Evolutionary conservation across 2,888 invertebrate species (phyloP).

Genomic region (Gari tellinella): DNA sequence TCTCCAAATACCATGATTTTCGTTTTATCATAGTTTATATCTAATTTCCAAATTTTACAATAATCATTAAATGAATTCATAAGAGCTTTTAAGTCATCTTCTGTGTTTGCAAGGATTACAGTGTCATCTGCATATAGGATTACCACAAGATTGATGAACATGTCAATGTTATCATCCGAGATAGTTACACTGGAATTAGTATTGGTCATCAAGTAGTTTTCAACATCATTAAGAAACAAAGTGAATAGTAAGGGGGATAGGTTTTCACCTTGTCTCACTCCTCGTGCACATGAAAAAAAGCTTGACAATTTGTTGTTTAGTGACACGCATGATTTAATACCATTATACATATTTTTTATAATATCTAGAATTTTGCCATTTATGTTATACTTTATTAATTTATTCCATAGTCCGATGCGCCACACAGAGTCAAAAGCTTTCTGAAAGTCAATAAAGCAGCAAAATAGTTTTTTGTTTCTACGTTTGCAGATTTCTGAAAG

Average conservation of each 20-base stretch:
- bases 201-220: background rate
- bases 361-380: slow-evolving; percentile 1
- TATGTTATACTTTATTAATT: background rate
- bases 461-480: slow-evolving; percentile 26
- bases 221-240: slow-evolving; percentile 10
- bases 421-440: slow-evolving; percentile 26
- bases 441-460: slow-evolving; percentile 25
- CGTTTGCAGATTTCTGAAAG: slow-evolving; percentile 16
- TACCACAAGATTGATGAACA: slow-evolving; percentile 1
- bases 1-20: slow-evolving; percentile 13
- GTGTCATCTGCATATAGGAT: slow-evolving; percentile 19
- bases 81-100: background rate
- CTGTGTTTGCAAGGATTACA: background rate
- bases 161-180: too few species aligned
- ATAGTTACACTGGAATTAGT: background rate
- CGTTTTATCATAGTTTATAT: slow-evolving; percentile 8
- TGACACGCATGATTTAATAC: slow-evolving; percentile 1
- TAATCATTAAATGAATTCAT: background rate
- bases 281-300: background rate
- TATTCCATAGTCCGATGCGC: background rate
- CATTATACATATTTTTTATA: background rate
- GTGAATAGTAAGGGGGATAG: slow-evolving; percentile 7
- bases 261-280: slow-evolving; percentile 15
- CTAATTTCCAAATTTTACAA: slow-evolving; percentile 1
- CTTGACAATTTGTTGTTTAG: background rate